A percentile compares a stretch with the other conserved stretches of the same genome.
These are phyloP conservation scores for Actinernus sp. DNA, from an alignment of 92 coral and sea anemone genomes.

Conservation along the genomic window DNA sequence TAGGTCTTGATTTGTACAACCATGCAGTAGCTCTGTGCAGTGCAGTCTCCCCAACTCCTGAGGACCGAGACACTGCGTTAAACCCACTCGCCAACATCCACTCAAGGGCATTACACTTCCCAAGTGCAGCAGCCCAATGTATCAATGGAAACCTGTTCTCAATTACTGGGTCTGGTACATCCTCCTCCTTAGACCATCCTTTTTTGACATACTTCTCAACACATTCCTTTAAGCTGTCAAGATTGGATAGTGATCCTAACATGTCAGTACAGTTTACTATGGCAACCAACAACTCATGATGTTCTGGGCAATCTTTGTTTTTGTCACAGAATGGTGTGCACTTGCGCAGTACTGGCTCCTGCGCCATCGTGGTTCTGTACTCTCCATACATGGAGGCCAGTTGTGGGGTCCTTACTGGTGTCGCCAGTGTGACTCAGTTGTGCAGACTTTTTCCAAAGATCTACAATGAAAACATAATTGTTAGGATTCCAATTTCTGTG, in stretches of 20 bases:
- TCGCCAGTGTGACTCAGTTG: slow-evolving; percentile 20
- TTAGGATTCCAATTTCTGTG: too few species aligned
- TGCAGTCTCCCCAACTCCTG: slow-evolving; percentile 94
- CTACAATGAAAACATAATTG: too few species aligned
- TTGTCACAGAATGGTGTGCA: slow-evolving; percentile 98
- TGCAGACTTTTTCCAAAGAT: too few species aligned
- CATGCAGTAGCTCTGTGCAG: slow-evolving; percentile 84
- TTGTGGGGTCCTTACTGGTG: slow-evolving; percentile 36
- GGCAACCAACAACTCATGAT: slow-evolving; percentile 92
- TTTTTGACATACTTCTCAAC: slow-evolving; percentile 83
- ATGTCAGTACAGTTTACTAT: slow-evolving; percentile 95
- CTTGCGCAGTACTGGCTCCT: slow-evolving; percentile 77
- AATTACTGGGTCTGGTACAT: slow-evolving; percentile 87
- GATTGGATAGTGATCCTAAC: slow-evolving; percentile 94
- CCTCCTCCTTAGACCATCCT: slow-evolving; percentile 96
- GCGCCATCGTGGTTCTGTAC: slow-evolving; percentile 66
- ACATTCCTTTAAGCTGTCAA: slow-evolving; percentile 87
- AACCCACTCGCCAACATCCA: slow-evolving; percentile 99
- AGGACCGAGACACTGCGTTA: slow-evolving; percentile 74
- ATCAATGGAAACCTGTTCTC: slow-evolving; percentile 92
- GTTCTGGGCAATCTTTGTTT: slow-evolving; percentile 92
- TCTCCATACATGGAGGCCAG: slow-evolving; percentile 61
- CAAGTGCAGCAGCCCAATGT: slow-evolving; percentile 98
- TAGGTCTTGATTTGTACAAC: slow-evolving; percentile 84
- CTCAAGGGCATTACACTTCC: slow-evolving; percentile 92